Evolutionary conservation across 2,113 vertebrate genomes (phyloP).

Genomic region (Manacus vitellinus): DNA sequence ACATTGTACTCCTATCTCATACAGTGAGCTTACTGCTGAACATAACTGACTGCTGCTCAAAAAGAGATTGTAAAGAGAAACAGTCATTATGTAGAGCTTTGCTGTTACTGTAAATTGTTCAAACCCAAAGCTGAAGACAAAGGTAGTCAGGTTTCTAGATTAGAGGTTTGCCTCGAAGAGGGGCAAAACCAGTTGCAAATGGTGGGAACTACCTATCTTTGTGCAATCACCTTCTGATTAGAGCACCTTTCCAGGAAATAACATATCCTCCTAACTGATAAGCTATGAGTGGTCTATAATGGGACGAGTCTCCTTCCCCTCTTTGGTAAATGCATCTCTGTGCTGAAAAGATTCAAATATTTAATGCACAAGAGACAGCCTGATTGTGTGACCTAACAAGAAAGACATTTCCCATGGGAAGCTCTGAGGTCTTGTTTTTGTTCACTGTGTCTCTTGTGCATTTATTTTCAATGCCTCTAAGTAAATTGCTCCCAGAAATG

Average conservation of each 20-base stretch:
- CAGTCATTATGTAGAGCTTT: background rate
- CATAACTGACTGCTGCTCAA: background rate
- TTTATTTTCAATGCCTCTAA: background rate
- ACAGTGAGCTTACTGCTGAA: background rate
- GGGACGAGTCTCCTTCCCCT: background rate
- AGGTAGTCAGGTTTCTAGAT: background rate
- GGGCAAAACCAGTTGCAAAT: background rate
- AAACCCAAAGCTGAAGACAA: background rate
- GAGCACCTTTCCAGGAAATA: background rate
- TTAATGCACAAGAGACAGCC: background rate
- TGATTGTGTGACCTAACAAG: background rate
- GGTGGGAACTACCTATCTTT: background rate
- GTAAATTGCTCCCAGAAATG: background rate
- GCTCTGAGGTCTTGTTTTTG: background rate
- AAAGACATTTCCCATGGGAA: slow-evolving; percentile 29
- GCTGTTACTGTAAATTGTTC: background rate
- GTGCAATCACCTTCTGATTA: background rate
- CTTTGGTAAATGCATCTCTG: background rate
- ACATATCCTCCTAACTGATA: background rate
- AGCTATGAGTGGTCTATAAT: background rate
- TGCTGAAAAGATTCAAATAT: background rate
- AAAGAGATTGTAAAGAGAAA: background rate
- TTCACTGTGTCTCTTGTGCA: background rate
- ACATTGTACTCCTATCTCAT: background rate
- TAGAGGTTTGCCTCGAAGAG: background rate